These are phyloP conservation scores for Zalophus californianus DNA, from an alignment of 2,797 vertebrate species.

Conservation along the genomic window DNA sequence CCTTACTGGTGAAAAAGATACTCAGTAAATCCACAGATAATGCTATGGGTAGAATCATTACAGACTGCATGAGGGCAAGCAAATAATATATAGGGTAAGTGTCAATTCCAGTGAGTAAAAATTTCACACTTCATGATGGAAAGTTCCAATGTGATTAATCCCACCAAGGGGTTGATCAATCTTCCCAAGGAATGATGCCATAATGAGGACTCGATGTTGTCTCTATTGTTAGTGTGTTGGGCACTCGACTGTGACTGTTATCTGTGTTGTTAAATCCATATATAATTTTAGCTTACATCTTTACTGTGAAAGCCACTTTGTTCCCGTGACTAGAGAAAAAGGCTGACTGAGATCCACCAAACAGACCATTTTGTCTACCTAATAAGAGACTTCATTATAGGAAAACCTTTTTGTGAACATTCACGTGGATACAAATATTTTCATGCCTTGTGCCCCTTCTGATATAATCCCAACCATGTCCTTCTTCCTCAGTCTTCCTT, in stretches of 20 bases:
- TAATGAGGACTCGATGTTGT: background rate
- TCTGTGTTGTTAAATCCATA: background rate
- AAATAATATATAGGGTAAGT: background rate
- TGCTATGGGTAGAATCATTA: background rate
- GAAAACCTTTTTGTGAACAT: background rate
- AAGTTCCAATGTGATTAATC: background rate
- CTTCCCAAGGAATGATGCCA: background rate
- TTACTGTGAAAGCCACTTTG: background rate
- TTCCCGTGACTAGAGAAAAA: background rate
- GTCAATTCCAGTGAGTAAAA: background rate
- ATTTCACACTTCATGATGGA: background rate
- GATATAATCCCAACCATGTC: background rate
- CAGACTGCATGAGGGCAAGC: background rate
- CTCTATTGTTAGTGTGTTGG: background rate
- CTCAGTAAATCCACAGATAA: background rate
- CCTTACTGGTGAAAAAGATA: background rate
- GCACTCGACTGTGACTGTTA: background rate
- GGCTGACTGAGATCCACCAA: background rate
- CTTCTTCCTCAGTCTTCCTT: background rate
- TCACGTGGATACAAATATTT: background rate
- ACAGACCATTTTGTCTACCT: background rate
- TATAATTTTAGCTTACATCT: background rate
- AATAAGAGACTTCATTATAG: slow-evolving; percentile 11
- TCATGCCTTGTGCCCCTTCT: background rate
- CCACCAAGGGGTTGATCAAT: background rate